Base-by-base conservation (phyloP, 1,140 invertebrate genomes). In the Drosophila ohnishii region DNA sequence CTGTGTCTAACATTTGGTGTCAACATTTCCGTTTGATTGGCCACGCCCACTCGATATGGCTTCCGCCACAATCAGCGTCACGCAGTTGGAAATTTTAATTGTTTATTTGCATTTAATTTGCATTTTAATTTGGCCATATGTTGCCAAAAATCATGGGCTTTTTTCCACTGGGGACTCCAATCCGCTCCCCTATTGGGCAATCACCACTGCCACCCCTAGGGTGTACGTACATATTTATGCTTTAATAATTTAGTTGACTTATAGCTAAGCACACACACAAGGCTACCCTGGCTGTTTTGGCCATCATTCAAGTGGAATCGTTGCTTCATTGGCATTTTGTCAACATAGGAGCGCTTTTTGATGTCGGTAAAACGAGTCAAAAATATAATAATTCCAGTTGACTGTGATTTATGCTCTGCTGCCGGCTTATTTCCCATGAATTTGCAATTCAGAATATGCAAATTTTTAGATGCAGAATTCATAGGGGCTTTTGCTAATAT, bases 51-150 rank as follows among this genome's bases (percentile, higher is more conserved):
- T 51, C 60, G 66, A 67, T 70, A 32, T 28, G 51, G 64, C 64
- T 70, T 48, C 42, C 50, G 42, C 28, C 59, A 51, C 55, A 84
- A 79, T 79, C 80, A 75, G 53, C 32, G 55, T 25, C 39, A 40
- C 61, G 30, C 65, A 74, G 57, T 63, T 84, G 72, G 65, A 78
- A 81, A 84, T 75, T 90, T 74, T 80, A 80, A 90, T 90, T 90
- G 62, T 73, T 76, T 85, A 78, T 90, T 91, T 90, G 76, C 80
- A 87, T 80, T 75, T 67, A 51, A 90, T 91, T 91, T 90, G 78
- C 86, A 90, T 90, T 78, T 87, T 80, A 77, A 76, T 80, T 61
- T 59, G 45, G 70, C 80, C 90, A 91, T 91, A 91, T 91, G 90
- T 80, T 82, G 48, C 70, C 51, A 76, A 78, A 89, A 72, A 62